Evolutionary conservation across 2,888 invertebrate species (phyloP), one percentile per base, ranked within the genome.

Genomic region (Leptinotarsa peninsularis): DNA sequence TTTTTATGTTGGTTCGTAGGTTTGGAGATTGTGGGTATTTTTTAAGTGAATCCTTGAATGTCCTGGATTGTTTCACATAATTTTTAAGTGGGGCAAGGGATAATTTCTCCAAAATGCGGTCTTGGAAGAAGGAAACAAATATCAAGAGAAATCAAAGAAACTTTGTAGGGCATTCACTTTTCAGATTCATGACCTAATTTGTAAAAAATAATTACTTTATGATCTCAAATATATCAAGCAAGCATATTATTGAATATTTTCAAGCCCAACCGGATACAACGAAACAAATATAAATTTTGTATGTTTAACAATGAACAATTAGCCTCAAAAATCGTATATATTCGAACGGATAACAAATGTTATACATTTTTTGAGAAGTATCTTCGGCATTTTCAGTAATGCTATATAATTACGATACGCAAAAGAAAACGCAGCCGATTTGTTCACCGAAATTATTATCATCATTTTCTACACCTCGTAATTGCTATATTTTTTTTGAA

Each of bases 401-500:
- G 13, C 5, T 14, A 63, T 63, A 43, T 17, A 63, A 63, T 63
- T 63, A 63, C 33, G 43, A 27, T n/a, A 43, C 63, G 63, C 63
- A 27, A 63, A 63, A 14, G 60, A 60, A 15, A 60, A 60, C 60
- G 60, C 60, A 60, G 60, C 60, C 15, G 27, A 60, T 60, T 23
- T 23, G 27, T 21, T 21, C 60, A 60, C 27, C 27, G 18, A 60
- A 60, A 60, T 60, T 15, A 60, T 21, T n/a, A 60, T 27, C 15
- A 60, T 27, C 15, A 60, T 60, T 60, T 27, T 60, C 27, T 63
- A n/a, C 43, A 33, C 63, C 63, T 43, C 27, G 4, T 58, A 63
- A 63, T 63, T 15, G 43, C 63, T 43, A 43, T 63, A 63, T 63
- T 63, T 63, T 23, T 60, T 63, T 63, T 5, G 63, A 5, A 63